Percentiles rank a stretch among this genome's conserved stretches.
These are phyloP conservation scores for Apteryx mantelli DNA, from an alignment of 2,113 vertebrate species.

Conservation along the genomic window DNA sequence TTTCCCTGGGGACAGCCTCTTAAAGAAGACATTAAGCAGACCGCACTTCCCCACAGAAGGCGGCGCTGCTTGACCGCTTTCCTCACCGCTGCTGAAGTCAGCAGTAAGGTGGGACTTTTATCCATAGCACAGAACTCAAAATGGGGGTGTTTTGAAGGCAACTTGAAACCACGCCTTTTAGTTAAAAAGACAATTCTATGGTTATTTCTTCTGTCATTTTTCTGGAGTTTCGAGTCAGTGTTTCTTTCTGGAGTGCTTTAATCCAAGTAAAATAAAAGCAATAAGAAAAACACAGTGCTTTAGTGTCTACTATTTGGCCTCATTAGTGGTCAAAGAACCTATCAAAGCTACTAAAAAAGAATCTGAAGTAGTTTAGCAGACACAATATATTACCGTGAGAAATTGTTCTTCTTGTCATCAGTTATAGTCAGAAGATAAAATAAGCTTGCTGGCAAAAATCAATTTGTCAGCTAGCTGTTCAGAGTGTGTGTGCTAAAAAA, in stretches of 20 bases:
- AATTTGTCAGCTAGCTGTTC: background rate
- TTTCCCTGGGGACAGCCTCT: background rate
- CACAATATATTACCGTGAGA: background rate
- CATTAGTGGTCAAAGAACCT: background rate
- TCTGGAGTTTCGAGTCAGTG: background rate
- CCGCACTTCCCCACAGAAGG: background rate
- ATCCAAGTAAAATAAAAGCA: background rate
- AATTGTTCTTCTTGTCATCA: background rate
- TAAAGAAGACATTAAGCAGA: fast-evolving
- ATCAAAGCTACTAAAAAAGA: background rate
- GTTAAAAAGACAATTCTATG: background rate
- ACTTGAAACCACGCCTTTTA: background rate
- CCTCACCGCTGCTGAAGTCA: fast-evolving
- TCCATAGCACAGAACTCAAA: too few species aligned
- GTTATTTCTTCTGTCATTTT: background rate
- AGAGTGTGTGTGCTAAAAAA: background rate
- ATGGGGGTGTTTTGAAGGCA: too few species aligned
- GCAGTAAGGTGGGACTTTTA: fast-evolving
- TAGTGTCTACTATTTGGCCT: background rate
- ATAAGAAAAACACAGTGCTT: background rate
- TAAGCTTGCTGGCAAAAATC: background rate
- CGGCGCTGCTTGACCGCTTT: constrained; percentile 63
- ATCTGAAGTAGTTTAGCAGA: background rate
- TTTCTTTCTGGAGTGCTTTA: background rate
- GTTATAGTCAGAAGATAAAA: background rate